phyloP scores from a whole-genome alignment of 2,113 vertebrate species.

The human region GRCh38 chr6:74287501-74288000 shows the following conservation, averaged over 20 bases:
- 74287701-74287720: neutral
- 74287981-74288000: constrained; percentile 1
- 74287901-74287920: constrained; percentile 26
- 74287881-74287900: neutral
- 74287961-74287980: constrained; percentile 26
- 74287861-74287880: neutral
- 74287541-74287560: neutral
- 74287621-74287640: neutral
- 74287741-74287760: neutral
- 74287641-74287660: neutral
- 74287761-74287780: neutral
- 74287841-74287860: neutral
- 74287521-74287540: neutral
- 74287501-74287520: neutral
- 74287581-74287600: neutral
- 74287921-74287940: constrained; percentile 43
- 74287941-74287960: constrained; percentile 43
- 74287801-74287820: neutral
- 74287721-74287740: neutral
- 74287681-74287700: neutral
- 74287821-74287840: constrained; percentile 3
- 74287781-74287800: constrained; percentile 3
- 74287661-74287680: neutral
- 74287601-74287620: neutral
- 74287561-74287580: neutral